Percentiles rank a stretch among this genome's conserved stretches.
Evolutionary conservation across 2,797 vertebrate species (phyloP).

Genomic region (Ispidina lecontei): DNA sequence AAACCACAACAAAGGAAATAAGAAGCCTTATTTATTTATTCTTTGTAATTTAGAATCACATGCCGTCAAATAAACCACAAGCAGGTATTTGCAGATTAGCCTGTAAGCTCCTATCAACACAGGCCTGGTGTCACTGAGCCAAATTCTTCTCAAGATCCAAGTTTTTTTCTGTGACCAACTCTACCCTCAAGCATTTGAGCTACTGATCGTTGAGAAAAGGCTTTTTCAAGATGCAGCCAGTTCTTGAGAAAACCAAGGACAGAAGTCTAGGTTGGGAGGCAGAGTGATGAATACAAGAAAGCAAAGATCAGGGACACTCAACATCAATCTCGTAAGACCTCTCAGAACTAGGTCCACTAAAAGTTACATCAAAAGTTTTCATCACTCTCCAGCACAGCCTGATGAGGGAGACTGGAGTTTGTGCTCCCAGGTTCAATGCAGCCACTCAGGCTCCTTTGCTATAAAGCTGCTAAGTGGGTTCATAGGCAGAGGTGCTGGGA

Average conservation of each 20-base stretch:
- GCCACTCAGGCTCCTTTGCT: background rate
- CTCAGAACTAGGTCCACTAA: background rate
- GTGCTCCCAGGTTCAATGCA: background rate
- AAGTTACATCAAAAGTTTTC: background rate
- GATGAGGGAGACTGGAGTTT: background rate
- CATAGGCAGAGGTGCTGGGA: background rate
- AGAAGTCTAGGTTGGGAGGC: background rate
- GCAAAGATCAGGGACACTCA: background rate
- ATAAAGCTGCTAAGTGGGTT: background rate
- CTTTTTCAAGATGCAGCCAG: background rate
- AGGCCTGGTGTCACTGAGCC: accelerated
- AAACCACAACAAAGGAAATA: background rate
- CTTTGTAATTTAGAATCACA: background rate
- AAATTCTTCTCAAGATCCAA: background rate
- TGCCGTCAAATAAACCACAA: background rate
- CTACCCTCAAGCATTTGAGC: background rate
- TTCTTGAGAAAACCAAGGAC: background rate
- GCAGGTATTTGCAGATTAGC: background rate
- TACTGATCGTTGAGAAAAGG: background rate
- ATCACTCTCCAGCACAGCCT: background rate
- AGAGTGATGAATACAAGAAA: background rate
- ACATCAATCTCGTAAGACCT: accelerated
- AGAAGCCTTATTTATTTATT: background rate
- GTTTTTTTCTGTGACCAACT: background rate
- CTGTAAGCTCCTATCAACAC: background rate